Conservation (phyloP, 2,113 vertebrate species). For the Microtus oregoni region DNA sequence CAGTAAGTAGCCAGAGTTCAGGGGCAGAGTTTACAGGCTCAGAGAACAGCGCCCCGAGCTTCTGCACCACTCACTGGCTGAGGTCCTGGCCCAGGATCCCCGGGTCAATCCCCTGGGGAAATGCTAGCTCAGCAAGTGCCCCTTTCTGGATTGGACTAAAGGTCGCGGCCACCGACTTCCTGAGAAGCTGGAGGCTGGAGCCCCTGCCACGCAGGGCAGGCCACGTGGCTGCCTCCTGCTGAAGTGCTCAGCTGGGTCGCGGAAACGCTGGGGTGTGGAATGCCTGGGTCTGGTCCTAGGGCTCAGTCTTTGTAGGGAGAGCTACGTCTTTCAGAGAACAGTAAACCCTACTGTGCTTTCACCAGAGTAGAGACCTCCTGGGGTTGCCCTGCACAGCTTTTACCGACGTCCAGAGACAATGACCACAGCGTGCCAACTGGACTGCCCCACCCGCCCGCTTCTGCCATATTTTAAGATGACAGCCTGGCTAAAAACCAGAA, state of each 20-base stretch:
- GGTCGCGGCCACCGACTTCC: not conserved
- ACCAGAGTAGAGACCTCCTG: not conserved
- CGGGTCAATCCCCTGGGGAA: not conserved
- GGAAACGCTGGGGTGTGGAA: not conserved
- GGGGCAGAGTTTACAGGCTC: not conserved
- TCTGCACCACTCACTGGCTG: not conserved
- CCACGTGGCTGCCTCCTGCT: conserved; percentile 66
- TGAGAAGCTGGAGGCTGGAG: not conserved
- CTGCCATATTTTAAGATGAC: conserved; percentile 40
- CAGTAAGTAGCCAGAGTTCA: not conserved
- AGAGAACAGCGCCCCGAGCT: no score
- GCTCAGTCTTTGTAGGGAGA: not conserved
- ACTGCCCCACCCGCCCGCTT: not conserved
- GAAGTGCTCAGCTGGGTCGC: not conserved
- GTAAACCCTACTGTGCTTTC: not conserved
- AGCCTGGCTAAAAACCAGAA: conserved; percentile 37
- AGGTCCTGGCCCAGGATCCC: not conserved
- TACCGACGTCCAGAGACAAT: conserved; percentile 30
- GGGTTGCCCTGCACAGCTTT: not conserved
- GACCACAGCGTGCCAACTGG: conserved; percentile 10
- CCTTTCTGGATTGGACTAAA: not conserved
- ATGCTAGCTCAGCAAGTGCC: not conserved
- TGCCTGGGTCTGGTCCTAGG: not conserved
- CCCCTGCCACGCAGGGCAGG: not conserved
- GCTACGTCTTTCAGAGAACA: not conserved